Percentiles rank a stretch among this genome's conserved stretches.
Evolutionary conservation across 2,888 invertebrate genomes (phyloP).

Genomic region (Rotaria socialis): DNA sequence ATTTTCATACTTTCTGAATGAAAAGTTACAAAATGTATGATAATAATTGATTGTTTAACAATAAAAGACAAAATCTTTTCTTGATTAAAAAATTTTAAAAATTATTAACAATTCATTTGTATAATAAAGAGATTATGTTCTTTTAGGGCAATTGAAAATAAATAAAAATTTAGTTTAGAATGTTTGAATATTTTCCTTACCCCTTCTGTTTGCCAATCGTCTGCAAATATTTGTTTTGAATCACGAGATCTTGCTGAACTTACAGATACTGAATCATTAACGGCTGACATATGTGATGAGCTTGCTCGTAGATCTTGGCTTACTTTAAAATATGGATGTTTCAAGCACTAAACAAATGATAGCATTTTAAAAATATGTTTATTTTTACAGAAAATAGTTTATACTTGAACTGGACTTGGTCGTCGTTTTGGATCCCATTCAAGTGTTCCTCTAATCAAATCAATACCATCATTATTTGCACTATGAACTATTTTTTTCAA

Average conservation of each 20-base stretch:
- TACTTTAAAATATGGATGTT: conserved; percentile 42
- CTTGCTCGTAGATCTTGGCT: conserved; percentile 12
- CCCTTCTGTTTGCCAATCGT: neutral
- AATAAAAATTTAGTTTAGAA: too few relatives aligned
- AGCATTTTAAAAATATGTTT: neutral
- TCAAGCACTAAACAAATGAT: conserved; percentile 38
- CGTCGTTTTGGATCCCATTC: conserved; percentile 85
- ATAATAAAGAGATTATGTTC: too few relatives aligned
- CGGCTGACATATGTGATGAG: neutral
- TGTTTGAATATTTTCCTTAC: neutral
- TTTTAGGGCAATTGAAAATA: too few relatives aligned
- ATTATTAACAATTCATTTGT: too few relatives aligned
- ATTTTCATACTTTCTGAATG: too few relatives aligned
- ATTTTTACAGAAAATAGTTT: neutral
- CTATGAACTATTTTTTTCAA: conserved; percentile 75
- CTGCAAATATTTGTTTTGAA: neutral
- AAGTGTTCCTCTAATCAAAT: conserved; percentile 77
- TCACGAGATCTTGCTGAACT: neutral
- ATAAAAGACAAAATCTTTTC: too few relatives aligned
- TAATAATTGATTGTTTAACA: too few relatives aligned
- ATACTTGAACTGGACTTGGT: conserved; percentile 71
- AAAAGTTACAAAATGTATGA: too few relatives aligned
- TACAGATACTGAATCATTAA: neutral
- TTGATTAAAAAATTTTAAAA: too few relatives aligned
- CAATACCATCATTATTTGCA: conserved; percentile 75